These are phyloP conservation scores for Neodiprion virginianus DNA, from an alignment of 1,140 invertebrate genomes.

Conservation along the genomic window DNA sequence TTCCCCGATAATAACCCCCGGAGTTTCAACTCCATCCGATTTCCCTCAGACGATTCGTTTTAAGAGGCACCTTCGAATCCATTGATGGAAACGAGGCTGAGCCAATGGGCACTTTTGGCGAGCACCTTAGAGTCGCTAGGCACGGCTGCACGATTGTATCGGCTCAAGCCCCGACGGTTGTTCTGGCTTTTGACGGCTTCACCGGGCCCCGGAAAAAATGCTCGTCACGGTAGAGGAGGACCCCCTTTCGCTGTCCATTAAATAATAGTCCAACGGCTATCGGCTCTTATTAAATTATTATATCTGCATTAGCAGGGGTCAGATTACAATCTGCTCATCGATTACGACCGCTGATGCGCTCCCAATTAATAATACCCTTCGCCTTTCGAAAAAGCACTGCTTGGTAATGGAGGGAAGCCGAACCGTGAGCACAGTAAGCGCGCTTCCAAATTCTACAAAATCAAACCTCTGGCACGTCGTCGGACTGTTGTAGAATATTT, in stretches of 20 bases:
- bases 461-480: no score
- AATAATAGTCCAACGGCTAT: slow-evolving; percentile 46
- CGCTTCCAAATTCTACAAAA: no score
- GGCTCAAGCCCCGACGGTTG: not conserved
- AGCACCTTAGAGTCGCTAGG: not conserved
- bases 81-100: not conserved
- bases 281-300: slow-evolving; percentile 56
- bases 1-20: not conserved
- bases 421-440: no score
- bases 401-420: no score
- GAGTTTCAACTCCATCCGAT: not conserved
- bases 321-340: slow-evolving; percentile 48
- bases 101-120: slow-evolving; percentile 3
- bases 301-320: slow-evolving; percentile 49
- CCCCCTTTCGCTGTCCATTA: slow-evolving; percentile 32
- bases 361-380: slow-evolving; percentile 43
- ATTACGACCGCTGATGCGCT: slow-evolving; percentile 50
- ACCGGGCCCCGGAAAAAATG: slow-evolving; percentile 26
- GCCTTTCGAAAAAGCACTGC: not conserved
- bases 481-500: no score
- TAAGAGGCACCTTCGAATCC: not conserved
- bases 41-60: not conserved
- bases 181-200: not conserved
- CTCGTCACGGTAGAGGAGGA: slow-evolving; percentile 39
- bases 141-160: not conserved